Evolutionary conservation across 2,797 vertebrate species (phyloP).

Genomic region (Mus minutoides): DNA sequence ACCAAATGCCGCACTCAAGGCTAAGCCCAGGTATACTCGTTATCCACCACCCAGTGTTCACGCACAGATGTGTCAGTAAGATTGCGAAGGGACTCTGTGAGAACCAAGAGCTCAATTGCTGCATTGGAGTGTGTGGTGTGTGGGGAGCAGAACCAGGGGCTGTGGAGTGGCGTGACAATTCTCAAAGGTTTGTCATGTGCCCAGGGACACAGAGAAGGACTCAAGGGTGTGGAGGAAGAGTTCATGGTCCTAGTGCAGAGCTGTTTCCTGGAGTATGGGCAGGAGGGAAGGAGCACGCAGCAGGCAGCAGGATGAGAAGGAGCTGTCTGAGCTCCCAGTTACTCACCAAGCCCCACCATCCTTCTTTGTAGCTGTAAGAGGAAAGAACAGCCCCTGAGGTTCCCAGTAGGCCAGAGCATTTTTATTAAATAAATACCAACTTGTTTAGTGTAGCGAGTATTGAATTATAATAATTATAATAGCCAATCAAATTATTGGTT

Average conservation of each 20-base stretch:
- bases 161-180: neutral
- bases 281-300: neutral
- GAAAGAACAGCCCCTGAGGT: neutral
- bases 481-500: neutral
- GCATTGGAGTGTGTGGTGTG: neutral
- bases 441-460: neutral
- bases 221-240: neutral
- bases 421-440: conserved; percentile 9
- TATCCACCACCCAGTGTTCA: neutral
- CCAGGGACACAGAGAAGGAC: neutral
- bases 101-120: neutral
- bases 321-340: neutral
- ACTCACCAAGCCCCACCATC: neutral
- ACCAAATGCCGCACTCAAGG: neutral
- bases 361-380: neutral
- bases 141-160: neutral
- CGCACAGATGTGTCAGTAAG: neutral
- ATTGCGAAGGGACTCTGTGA: neutral
- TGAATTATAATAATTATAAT: neutral
- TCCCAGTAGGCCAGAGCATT: neutral
- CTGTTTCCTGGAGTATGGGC: neutral
- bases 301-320: neutral
- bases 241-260: neutral
- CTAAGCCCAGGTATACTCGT: neutral
- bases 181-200: neutral